phyloP scores from a whole-genome alignment of 2,797 vertebrate species.

The Avahi laniger region DNA sequence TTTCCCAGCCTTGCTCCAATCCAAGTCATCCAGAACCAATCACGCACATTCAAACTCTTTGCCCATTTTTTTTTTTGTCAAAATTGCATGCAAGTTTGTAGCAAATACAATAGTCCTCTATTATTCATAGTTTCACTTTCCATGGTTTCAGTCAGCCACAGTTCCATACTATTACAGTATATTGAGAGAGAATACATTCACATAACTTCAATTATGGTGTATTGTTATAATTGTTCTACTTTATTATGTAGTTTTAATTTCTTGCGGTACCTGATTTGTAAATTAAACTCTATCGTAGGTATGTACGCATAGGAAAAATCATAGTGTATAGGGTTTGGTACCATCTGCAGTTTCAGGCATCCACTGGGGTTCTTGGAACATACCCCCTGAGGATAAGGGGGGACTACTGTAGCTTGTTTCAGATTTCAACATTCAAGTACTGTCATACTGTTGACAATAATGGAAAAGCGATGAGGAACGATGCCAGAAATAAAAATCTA shows the following conservation, averaged over 20 bases:
- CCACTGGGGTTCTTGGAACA: background rate
- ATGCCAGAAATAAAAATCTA: conserved; percentile 6
- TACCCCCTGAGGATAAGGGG: background rate
- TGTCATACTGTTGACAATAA: background rate
- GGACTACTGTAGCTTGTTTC: background rate
- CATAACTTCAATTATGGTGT: background rate
- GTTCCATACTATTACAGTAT: background rate
- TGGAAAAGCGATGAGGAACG: background rate
- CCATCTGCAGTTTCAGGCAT: background rate
- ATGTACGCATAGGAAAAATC: background rate
- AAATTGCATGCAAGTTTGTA: background rate
- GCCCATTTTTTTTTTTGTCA: background rate
- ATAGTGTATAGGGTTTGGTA: background rate
- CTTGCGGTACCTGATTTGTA: background rate
- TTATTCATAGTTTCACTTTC: background rate
- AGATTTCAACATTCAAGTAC: background rate
- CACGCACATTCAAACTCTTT: background rate
- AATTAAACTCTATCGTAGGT: background rate
- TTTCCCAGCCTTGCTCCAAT: background rate
- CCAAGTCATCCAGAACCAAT: background rate
- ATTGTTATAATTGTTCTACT: background rate
- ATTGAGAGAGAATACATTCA: background rate
- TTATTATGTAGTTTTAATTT: background rate
- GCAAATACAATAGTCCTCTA: background rate
- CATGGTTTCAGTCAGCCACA: background rate